These are phyloP conservation scores for Acleris emargana DNA, from an alignment of 2,888 invertebrate genomes.

Conservation along the genomic window DNA sequence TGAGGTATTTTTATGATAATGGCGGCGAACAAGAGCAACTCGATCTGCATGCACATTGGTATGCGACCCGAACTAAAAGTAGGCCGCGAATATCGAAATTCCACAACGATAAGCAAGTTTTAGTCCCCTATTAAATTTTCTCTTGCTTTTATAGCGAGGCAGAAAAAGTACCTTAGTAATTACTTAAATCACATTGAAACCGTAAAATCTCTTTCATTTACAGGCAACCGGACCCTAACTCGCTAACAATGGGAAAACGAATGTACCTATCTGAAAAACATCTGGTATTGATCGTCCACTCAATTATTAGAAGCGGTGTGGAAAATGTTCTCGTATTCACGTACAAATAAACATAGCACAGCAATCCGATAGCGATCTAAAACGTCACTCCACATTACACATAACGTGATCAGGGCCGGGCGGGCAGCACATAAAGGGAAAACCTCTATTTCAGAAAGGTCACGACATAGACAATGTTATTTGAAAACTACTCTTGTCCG, in stretches of 20 bases:
- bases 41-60: conserved; percentile 31
- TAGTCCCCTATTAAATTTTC: neutral
- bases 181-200: too few species aligned
- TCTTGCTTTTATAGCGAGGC: too few species aligned
- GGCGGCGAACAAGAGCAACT: conserved; percentile 16
- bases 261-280: conserved; percentile 9
- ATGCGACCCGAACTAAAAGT: conserved; percentile 35
- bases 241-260: neutral
- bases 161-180: too few species aligned
- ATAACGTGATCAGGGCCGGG: conserved; percentile 47
- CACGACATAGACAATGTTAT: conserved; percentile 19
- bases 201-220: too few species aligned
- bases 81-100: conserved; percentile 35
- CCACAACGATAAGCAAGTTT: conserved; percentile 34
- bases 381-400: conserved; percentile 62
- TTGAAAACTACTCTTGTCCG: conserved; percentile 20
- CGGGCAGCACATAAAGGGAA: conserved; percentile 46
- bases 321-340: conserved; percentile 28
- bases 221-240: neutral
- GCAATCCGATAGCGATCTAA: conserved; percentile 49
- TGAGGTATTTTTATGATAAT: conserved; percentile 19
- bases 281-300: conserved; percentile 24
- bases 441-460: conserved; percentile 45
- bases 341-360: conserved; percentile 39
- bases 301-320: conserved; percentile 30